Evolutionary conservation across 2,113 vertebrate species (phyloP), one percentile per base, ranked within the genome.

Genomic region (Limanda limanda): DNA sequence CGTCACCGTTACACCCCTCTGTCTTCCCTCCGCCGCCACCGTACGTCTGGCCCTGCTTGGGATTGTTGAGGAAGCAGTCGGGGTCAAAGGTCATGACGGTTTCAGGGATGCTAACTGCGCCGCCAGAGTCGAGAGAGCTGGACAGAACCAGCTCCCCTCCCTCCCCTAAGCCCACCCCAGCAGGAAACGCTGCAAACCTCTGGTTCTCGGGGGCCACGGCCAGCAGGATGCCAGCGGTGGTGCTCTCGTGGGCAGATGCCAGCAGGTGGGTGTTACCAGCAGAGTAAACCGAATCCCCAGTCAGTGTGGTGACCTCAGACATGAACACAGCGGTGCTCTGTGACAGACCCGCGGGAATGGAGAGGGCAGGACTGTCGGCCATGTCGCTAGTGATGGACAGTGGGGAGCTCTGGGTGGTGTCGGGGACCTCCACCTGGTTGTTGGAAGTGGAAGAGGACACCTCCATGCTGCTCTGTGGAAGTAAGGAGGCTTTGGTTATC

Each of bases 1-100:
- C 84, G 15, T 90, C 89, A 1, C 87, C 85, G 2, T 91, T 92
- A 60, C 93, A 93, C 23, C 88, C 89, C 79, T 89, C 92, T 2
- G 20, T 82, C 71, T 88, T 92, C 78, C 74, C 94, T 92, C 91
- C 94, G 83, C 97, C 93, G 72, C 98, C 98, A 72, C 98, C 98
- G 0, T 99, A 99, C 0, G 98, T 99, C 93, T 99, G 98, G 76
- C 98, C 98, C 93, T 99, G 98, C 92, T 99, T 99, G 79, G 98
- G 98, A 76, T 99, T 99, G 87, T 99, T 99, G 86, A 99, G 97
- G 94, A 99, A 99, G 94, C 97, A 98, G 92, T 99, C 98, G 1
- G 98, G 98, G 93, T 99, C 98, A 87, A 99, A 99, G 87, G 96
- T 98, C 96, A 99, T 96, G 88, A 95, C 94, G 88, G 97, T 96